These are phyloP conservation scores for Caenorhabditis uteleia DNA, from an alignment of 2,888 invertebrate species.

Conservation along the genomic window DNA sequence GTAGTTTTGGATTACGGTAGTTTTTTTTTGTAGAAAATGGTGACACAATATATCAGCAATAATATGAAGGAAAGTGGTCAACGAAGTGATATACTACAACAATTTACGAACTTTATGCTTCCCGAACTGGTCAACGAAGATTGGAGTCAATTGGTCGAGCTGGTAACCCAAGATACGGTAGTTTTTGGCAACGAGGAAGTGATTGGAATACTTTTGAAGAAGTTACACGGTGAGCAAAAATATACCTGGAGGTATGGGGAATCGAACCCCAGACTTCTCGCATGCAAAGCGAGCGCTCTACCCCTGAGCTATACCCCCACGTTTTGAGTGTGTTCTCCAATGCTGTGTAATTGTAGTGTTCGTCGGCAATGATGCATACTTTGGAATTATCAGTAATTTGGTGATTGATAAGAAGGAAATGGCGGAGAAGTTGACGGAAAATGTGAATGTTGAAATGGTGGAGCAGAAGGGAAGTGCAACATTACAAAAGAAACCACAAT, in stretches of 20 bases:
- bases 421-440: conserved; percentile 17
- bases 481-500: conserved; percentile 15
- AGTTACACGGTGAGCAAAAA: conserved; percentile 3
- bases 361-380: conserved; percentile 25
- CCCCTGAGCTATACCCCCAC: conserved; percentile 53
- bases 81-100: conserved; percentile 16
- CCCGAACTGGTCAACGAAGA: conserved; percentile 63
- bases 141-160: conserved; percentile 24
- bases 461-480: conserved; percentile 6
- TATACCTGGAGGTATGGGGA: conserved; percentile 50
- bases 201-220: conserved; percentile 11
- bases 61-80: neutral
- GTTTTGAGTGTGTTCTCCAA: neutral
- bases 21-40: conserved; percentile 69
- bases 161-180: conserved; percentile 10
- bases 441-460: conserved; percentile 16
- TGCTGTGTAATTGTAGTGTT: conserved; percentile 12
- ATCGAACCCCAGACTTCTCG: conserved; percentile 57
- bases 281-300: conserved; percentile 61
- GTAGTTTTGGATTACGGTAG: conserved; percentile 57
- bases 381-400: conserved; percentile 11
- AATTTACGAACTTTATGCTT: conserved; percentile 71
- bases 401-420: conserved; percentile 13
- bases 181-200: conserved; percentile 16
- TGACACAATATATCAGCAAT: conserved; percentile 10